Evolutionary conservation across 2,888 invertebrate genomes (phyloP), one percentile per base, ranked within the genome.

Genomic region (Diploptera punctata): DNA sequence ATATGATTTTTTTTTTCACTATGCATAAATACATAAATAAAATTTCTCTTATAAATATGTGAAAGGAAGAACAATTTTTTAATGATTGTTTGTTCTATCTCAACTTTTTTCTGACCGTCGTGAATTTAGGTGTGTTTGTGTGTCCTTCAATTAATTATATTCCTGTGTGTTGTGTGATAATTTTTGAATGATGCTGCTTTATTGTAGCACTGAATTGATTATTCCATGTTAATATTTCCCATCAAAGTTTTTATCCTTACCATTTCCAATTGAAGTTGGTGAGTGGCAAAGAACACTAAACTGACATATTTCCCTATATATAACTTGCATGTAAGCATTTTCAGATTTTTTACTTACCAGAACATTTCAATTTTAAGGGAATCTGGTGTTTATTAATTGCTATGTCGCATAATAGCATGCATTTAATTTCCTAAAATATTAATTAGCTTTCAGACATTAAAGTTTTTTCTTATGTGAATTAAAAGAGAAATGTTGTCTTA

Each of bases 131-230:
- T 65, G 65, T 65, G 43, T 62, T 62, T 62, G 21, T 52, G 52
- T 52, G 57, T 57, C 57, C 31, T 31, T 57, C 10, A 9, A 24
- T 65, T 43, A 43, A 62, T 43, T 65, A 29, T 47, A 65, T 65
- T 65, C 65, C 47, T 65, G 26, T 65, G 65, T 65, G 65, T 24
- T 24, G 65, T 65, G 65, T 65, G 65, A 29, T 47, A 19, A 47
- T 65, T 43, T 62, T 65, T 26, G 29, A 33, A 26, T 44, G 47
- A 65, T 65, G 65, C 24, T 65, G 47, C 47, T 65, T 18, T 19
- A 18, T 47, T 47, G 65, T 26, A 26, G 65, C 47, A 65, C 44
- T 65, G n/a, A 47, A 43, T 26, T 47, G 24, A 65, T 44, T 18
- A 44, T 65, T 65, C 65, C 26, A 26, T 65, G 65, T 65, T 62